phyloP scores from a whole-genome alignment of 53 echinoderm and acorn worm genomes.

The Astropecten irregularis region DNA sequence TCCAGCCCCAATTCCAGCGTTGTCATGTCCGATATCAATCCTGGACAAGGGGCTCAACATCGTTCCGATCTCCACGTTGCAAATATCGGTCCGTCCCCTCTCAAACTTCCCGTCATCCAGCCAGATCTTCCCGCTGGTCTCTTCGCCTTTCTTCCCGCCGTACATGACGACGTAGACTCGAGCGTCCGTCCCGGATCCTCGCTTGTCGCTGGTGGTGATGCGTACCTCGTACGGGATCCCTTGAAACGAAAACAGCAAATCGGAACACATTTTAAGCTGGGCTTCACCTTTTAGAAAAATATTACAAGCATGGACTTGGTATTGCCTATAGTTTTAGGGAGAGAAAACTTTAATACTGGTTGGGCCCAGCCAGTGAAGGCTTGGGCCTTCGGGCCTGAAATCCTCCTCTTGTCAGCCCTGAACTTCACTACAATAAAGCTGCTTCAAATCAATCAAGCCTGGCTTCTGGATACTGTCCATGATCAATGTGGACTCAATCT shows the following conservation, averaged over 20 bases:
- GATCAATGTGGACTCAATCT: no score
- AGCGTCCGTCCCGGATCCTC: constrained; percentile 90
- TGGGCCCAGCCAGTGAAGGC: no score
- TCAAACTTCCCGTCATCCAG: constrained; percentile 91
- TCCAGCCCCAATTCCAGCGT: constrained; percentile 87
- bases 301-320: no score
- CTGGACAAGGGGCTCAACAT: constrained; percentile 83
- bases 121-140: constrained; percentile 93
- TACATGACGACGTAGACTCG: constrained; percentile 87
- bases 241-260: not conserved
- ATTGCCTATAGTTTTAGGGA: no score
- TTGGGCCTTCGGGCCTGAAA: no score
- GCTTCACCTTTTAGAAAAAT: no score
- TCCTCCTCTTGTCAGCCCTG: no score
- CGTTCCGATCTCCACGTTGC: constrained; percentile 80
- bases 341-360: no score
- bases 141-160: constrained; percentile 84
- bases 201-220: constrained; percentile 84
- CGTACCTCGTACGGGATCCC: constrained; percentile 95
- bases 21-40: constrained; percentile 93
- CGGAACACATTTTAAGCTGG: not conserved
- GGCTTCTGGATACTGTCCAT: no score
- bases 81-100: constrained; percentile 91
- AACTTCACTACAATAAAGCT: no score
- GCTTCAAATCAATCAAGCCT: no score